Evolutionary conservation across 2,797 vertebrate genomes (phyloP), one percentile per base, ranked within the genome.

Genomic region (Pseudochirops corinnae): DNA sequence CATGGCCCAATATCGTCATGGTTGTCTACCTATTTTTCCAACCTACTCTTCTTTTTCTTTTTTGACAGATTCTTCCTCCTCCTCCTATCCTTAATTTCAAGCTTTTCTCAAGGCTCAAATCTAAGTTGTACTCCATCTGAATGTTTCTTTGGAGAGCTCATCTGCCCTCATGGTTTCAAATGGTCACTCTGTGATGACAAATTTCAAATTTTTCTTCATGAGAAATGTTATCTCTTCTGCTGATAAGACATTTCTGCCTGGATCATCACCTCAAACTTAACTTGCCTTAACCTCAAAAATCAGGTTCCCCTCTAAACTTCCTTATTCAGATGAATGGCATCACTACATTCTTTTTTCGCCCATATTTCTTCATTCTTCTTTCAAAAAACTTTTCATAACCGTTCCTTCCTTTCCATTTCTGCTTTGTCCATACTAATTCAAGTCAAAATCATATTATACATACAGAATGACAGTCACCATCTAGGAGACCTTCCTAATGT

Each of bases 321-420:
- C 28, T 13, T 95, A 2, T 94, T 46, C n/a, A 39, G 46, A 92
- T 90, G 39, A 93, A 18, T 29, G 92, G 39, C 21, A 82, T n/a
- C 55, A 93, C 26, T 39, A 90, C 55, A 58, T 39, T 55, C 93
- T 93, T 50, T 90, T 96, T 91, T 90, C 58, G 31, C 91, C 28
- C 56, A 91, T 57, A 90, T 62, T 33, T 93, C 9, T 57, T 26
- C 21, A 56, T 55, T 93, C 3, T 94, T 91, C 9, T 5, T 67
- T 93, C 53, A 95, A 93, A 94, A 93, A 58, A 7, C 33, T 55
- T 92, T 31, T 67, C n/a, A 31, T 57, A 55, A 11, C 87, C 2
- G 26, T 57, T 7, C 55, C 55, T 55, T 62, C 87, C 24, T 67
- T 87, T 56, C n/a, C 28, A 56, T 91, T 95, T 14, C 57, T 91